Evolutionary conservation across 2,113 vertebrate genomes (phyloP), one percentile per base, ranked within the genome.

Genomic region (Pelobates fuscus): DNA sequence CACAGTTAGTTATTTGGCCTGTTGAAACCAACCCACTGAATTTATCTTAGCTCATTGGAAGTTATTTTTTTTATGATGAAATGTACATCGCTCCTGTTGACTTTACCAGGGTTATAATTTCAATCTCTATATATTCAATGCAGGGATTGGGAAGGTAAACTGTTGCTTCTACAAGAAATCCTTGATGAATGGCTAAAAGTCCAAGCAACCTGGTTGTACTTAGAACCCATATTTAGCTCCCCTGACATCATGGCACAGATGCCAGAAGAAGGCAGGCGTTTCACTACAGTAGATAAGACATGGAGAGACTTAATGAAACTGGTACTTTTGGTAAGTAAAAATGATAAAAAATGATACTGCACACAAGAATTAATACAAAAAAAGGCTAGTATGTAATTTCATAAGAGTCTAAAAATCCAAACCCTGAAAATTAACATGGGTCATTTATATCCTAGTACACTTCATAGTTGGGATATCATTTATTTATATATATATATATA

Each of bases 141-240:
- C 29, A 90, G 94, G 30, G 90, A 93, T 2, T 97, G 94, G 94
- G 94, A 92, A 77, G 79, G 77, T 57, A 96, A 93, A 60, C 83
- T 96, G 41, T 67, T 98, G 67, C 85, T 97, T 72, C 86, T 93
- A 1, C 94, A 95, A 81, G 94, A 97, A 58, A 90, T 95, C 57
- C 84, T 96, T 82, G 93, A 95, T 62, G 93, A 94, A 61, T 94
- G 94, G 94, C 87, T 95, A 52, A 97, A 95, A 80, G 91, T 94
- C 70, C 95, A 95, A 82, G 89, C 88, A 78, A 92, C 92, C 0
- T 95, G 95, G 91, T 89, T 96, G 2, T 94, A 94, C 78, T 86
- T 96, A 80, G 94, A 96, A 74, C 92, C 94, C 57, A 87, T 96
- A 81, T 97, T 96, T 82, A 93, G 91, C 82, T 96, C 95, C 60